phyloP scores from a whole-genome alignment of 1,140 invertebrate genomes.

The Drepana arcuata region DNA sequence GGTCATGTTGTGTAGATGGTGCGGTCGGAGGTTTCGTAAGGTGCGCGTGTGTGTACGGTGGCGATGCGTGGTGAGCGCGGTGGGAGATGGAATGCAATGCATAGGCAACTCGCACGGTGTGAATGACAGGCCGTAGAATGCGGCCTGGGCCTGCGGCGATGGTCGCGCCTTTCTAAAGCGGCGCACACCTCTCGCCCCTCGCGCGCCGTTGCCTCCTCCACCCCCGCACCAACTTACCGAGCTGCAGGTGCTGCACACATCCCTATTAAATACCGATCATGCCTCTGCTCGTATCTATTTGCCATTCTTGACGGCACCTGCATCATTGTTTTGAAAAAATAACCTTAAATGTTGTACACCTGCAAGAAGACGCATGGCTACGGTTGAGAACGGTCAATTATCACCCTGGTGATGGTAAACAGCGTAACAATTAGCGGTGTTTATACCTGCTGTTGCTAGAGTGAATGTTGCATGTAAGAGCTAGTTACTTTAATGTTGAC shows the following conservation, averaged over 20 bases:
- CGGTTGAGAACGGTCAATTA: slow-evolving; percentile 25
- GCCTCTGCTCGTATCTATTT: slow-evolving; percentile 62
- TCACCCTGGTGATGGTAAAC: slow-evolving; percentile 20
- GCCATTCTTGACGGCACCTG: slow-evolving; percentile 60
- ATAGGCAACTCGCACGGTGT: slow-evolving; percentile 69
- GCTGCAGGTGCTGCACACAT: slow-evolving; percentile 63
- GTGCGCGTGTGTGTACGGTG: slow-evolving; percentile 38
- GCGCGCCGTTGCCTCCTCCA: slow-evolving; percentile 30
- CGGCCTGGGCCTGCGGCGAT: slow-evolving; percentile 64
- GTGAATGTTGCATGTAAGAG: too few species aligned
- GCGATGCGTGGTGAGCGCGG: slow-evolving; percentile 46
- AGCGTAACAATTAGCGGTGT: slow-evolving; percentile 15
- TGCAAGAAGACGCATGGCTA: slow-evolving; percentile 40
- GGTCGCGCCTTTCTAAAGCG: slow-evolving; percentile 71
- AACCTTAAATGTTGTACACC: slow-evolving; percentile 44
- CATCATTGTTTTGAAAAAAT: slow-evolving; percentile 58
- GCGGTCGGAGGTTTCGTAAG: slow-evolving; percentile 44
- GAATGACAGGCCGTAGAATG: slow-evolving; percentile 71
- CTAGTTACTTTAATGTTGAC: too few species aligned
- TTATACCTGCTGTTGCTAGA: too few species aligned
- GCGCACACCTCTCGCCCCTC: slow-evolving; percentile 41
- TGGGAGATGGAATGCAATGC: slow-evolving; percentile 65
- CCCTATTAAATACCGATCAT: slow-evolving; percentile 69
- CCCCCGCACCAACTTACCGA: slow-evolving; percentile 44
- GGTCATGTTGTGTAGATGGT: slow-evolving; percentile 33